Base-by-base conservation (phyloP, 2,888 invertebrate species). In the Endomychus coccineus region DNA sequence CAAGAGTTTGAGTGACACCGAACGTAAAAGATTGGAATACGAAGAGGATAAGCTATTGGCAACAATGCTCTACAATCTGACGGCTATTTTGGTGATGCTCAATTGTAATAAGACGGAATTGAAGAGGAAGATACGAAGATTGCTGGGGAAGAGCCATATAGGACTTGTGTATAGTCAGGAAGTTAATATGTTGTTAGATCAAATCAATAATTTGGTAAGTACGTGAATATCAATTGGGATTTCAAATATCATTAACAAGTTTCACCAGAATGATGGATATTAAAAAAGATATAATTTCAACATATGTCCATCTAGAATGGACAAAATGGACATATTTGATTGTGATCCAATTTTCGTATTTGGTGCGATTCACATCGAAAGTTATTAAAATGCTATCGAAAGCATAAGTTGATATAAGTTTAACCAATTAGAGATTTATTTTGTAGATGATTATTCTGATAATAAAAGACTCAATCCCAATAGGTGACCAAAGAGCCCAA, bases 101-200 rank as follows among this genome's bases (percentile, higher is more conserved):
- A 84, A 83, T 50, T 88, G 91, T 1, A 80, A 81, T 39, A 83
- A 92, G 50, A 79, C 79, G 39, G 89, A 87, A 51, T 71, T 91
- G 14, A 81, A 87, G 50, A 77, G 88, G 45, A 95, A 96, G 72
- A 75, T 81, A 27, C 77, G 98, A 9, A 76, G 98, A 27, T 68
- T 99, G 41, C 73, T 99, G 7, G 98, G 98, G 3, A 98, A 98
- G 66, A 95, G 95, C 61, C 98, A 99, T 60, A 96, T 99, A 52
- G 97, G 98, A 2, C 76, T 98, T 24, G 85, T 91, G 1, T 95
- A 96, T 67, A 96, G 96, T 47, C 94, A 95, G 64, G 95, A 97
- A 68, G 89, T 99, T 35, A 97, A 98, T 66, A 84, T 89, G 61
- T 76, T 98, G 11, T 74, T 99, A 15, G 97, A 98, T 66, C 89